Conservation (phyloP, 2,888 invertebrate genomes). For the Xiphydria camelus region DNA sequence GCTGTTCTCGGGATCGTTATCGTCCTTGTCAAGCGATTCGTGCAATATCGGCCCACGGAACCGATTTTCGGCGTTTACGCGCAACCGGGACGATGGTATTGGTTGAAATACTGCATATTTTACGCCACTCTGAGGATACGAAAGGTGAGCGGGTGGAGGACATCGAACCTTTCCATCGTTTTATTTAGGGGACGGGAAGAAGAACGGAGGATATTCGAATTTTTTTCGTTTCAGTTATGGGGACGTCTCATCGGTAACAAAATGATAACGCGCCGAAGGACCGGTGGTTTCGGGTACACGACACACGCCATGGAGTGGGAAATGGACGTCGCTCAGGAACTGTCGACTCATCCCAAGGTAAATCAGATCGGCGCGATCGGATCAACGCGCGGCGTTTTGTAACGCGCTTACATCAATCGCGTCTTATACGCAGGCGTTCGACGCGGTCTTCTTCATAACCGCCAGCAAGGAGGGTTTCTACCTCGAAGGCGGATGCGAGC, state of each 20-base stretch:
- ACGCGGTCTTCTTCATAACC: slow-evolving; percentile 78
- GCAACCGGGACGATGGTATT: slow-evolving; percentile 68
- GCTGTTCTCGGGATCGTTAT: too few species aligned
- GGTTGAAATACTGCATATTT: slow-evolving; percentile 65
- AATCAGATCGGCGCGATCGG: too few species aligned
- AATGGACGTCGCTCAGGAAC: slow-evolving; percentile 65
- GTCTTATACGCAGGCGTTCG: slow-evolving; percentile 66
- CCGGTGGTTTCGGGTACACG: slow-evolving; percentile 9
- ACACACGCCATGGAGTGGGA: slow-evolving; percentile 42
- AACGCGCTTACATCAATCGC: too few species aligned
- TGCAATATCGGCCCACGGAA: too few species aligned
- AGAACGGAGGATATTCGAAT: slow-evolving; percentile 26
- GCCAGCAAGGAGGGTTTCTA: slow-evolving; percentile 67
- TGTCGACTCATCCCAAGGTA: slow-evolving; percentile 65
- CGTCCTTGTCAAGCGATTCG: too few species aligned
- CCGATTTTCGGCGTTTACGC: slow-evolving; percentile 66
- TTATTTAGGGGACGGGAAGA: slow-evolving; percentile 49
- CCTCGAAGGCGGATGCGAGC: slow-evolving; percentile 69
- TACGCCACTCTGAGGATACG: slow-evolving; percentile 61
- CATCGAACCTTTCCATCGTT: too few species aligned
- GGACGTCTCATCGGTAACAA: too few species aligned
- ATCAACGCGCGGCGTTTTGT: too few species aligned
- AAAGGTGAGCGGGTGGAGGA: too few species aligned
- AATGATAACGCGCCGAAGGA: too few species aligned
- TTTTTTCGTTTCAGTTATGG: too few species aligned